A percentile compares a stretch with the other conserved stretches of the same genome.
phyloP scores from a whole-genome alignment of 1,140 invertebrate species.

The Drosophila neocordata region DNA sequence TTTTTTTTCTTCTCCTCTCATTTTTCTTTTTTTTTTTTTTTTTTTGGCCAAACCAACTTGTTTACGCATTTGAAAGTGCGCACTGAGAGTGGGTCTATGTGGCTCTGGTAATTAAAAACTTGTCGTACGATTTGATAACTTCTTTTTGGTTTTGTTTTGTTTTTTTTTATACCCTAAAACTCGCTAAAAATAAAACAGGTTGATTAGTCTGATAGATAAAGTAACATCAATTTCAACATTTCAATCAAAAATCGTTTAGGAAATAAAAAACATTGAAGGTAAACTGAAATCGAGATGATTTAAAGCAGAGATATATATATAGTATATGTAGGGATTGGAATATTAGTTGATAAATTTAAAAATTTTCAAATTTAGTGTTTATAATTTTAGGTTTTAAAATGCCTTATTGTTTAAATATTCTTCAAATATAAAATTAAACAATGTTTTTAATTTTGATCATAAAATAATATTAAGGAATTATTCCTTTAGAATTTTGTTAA shows the following conservation, averaged over 20 bases:
- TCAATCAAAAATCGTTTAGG: too few species aligned
- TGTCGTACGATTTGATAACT: slow-evolving; percentile 72
- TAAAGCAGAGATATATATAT: too few species aligned
- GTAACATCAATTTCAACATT: not conserved
- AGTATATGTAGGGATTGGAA: too few species aligned
- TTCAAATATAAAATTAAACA: too few species aligned
- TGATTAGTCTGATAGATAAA: not conserved
- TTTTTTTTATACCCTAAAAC: slow-evolving; percentile 7
- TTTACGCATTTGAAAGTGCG: slow-evolving; percentile 77
- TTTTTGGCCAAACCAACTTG: slow-evolving; percentile 55
- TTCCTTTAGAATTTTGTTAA: too few species aligned
- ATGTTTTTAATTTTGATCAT: too few species aligned
- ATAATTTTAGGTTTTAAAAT: too few species aligned
- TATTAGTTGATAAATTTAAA: too few species aligned
- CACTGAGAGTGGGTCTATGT: slow-evolving; percentile 18
- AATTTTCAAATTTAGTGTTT: too few species aligned
- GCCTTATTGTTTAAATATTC: too few species aligned
- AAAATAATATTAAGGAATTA: too few species aligned
- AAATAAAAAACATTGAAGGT: too few species aligned
- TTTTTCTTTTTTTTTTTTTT: slow-evolving; percentile 26
- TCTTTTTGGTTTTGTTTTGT: slow-evolving; percentile 45
- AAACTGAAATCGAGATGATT: not conserved
- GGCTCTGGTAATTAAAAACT: slow-evolving; percentile 72
- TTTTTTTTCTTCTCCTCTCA: not conserved
- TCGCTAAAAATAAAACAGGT: not conserved